These are phyloP conservation scores for Epistrophe eligans DNA, from an alignment of 2,888 invertebrate genomes.

Conservation along the genomic window DNA sequence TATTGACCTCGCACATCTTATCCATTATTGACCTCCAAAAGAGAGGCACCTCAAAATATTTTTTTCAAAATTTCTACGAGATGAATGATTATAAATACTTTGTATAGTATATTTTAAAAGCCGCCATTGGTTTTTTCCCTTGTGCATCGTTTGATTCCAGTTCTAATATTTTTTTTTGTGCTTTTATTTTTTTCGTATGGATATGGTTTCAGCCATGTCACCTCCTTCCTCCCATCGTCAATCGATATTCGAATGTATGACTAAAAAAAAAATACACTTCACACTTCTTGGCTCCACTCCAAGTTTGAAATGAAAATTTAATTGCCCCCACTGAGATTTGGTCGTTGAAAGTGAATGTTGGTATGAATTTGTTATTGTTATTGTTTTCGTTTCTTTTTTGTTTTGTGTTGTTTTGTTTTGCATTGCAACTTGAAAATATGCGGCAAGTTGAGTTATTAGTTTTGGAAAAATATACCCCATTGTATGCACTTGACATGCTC, in stretches of 20 bases:
- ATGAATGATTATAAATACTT: conserved; percentile 21
- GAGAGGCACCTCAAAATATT: conserved; percentile 8
- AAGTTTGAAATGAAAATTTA: conserved; percentile 63
- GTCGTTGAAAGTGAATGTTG: conserved; percentile 56
- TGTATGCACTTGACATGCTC: conserved; percentile 39
- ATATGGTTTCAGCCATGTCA: neutral
- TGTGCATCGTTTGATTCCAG: conserved; percentile 50
- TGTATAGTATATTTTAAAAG: conserved; percentile 23
- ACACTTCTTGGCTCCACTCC: conserved; percentile 54
- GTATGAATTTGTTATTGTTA: conserved; percentile 26
- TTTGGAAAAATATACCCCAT: conserved; percentile 24
- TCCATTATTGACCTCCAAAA: conserved; percentile 46
- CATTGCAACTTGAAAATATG: conserved; percentile 31
- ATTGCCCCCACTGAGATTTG: conserved; percentile 57
- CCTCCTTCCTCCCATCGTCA: conserved; percentile 19
- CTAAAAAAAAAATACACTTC: conserved; percentile 7
- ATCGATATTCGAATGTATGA: conserved; percentile 37
- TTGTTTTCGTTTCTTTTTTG: neutral
- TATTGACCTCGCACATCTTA: neutral
- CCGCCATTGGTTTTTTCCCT: neutral
- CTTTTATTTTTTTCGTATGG: conserved; percentile 14
- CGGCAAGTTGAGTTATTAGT: conserved; percentile 22
- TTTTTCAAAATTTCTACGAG: conserved; percentile 28
- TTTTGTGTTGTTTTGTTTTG: conserved; percentile 18
- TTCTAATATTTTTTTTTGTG: neutral